These are phyloP conservation scores for Aurelia sp. DNA, from an alignment of 30 jellyfish, hydroid and myxozoan genomes.

Conservation along the genomic window DNA sequence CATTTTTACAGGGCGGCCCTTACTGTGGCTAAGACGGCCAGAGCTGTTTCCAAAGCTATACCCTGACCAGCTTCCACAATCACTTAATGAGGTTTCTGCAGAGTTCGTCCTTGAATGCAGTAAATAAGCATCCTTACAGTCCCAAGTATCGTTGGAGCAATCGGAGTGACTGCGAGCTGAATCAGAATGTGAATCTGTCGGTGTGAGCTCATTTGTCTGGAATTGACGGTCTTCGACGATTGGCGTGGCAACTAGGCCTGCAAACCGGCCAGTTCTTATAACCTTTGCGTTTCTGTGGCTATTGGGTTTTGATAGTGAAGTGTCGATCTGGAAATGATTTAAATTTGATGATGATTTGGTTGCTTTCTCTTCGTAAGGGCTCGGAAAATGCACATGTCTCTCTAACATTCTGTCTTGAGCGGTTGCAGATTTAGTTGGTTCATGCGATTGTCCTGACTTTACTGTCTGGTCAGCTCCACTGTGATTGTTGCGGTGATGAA, in stretches of 20 bases:
- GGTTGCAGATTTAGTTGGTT: too few species aligned
- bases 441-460: too few species aligned
- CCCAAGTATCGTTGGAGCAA: constrained; percentile 81
- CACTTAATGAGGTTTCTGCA: constrained; percentile 56
- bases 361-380: neutral
- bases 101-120: constrained; percentile 70
- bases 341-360: neutral
- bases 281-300: constrained; percentile 1
- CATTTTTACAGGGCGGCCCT: neutral
- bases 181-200: constrained; percentile 57
- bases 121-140: constrained; percentile 52
- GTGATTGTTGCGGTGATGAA: too few species aligned
- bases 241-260: constrained; percentile 52
- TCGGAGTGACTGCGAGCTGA: constrained; percentile 70
- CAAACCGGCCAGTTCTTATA: constrained; percentile 56
- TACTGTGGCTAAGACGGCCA: neutral
- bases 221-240: constrained; percentile 3
- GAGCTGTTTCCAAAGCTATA: constrained; percentile 49
- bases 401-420: neutral
- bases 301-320: too few species aligned
- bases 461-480: too few species aligned
- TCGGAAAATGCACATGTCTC: constrained; percentile 60
- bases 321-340: neutral
- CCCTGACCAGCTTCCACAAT: constrained; percentile 72
- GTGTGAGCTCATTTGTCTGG: too few species aligned